Evolutionary conservation across 37 sponge, comb jelly and placozoan genomes (phyloP).

Genomic region (Beroe ovata): DNA sequence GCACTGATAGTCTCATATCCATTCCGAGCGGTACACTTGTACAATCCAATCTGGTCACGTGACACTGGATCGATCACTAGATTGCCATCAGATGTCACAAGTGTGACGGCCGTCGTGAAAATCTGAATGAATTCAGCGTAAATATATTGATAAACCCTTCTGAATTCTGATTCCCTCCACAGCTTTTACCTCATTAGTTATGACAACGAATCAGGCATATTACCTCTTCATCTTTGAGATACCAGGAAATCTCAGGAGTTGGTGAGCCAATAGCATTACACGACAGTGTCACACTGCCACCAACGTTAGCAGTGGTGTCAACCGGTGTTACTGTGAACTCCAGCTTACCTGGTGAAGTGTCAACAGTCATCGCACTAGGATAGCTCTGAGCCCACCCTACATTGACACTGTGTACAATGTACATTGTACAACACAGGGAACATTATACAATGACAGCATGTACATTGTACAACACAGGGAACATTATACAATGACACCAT

Average conservation of each 20-base stretch:
- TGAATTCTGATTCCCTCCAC: no score
- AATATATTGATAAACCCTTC: no score
- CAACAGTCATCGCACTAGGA: no score
- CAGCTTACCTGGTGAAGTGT: neutral
- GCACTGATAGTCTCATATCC: neutral
- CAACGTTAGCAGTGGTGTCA: neutral
- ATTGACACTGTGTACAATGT: no score
- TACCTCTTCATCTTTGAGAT: neutral
- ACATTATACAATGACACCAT: no score
- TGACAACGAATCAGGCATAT: neutral
- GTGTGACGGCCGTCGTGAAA: neutral
- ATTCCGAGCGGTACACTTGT: slow-evolving; percentile 35
- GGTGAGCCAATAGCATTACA: slow-evolving; percentile 14
- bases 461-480: no score
- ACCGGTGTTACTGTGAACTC: slow-evolving; percentile 33
- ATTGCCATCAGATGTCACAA: neutral
- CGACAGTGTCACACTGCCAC: neutral
- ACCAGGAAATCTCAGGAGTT: neutral
- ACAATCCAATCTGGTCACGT: neutral
- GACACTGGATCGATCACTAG: neutral
- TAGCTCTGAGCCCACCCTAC: no score
- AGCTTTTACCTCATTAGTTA: neutral
- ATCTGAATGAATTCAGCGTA: neutral
- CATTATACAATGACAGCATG: no score
- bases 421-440: no score